These are phyloP conservation scores for Sesia apiformis DNA, from an alignment of 2,888 invertebrate genomes.

Conservation along the genomic window DNA sequence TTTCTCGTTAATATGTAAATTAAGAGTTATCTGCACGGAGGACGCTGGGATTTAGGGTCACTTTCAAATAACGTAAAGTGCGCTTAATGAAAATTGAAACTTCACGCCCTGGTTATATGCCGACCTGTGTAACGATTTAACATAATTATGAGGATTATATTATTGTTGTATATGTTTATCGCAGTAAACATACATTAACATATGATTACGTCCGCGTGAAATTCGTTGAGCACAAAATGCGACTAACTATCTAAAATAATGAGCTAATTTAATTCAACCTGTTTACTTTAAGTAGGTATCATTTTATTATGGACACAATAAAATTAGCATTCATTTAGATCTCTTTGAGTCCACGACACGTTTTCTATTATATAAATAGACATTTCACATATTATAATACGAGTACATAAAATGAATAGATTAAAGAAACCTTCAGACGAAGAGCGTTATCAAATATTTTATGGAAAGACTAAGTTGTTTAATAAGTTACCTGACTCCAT, in stretches of 20 bases:
- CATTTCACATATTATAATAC: too few species aligned
- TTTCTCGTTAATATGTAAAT: slow-evolving; percentile 73
- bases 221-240: slow-evolving; percentile 32
- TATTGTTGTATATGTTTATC: slow-evolving; percentile 43
- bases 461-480: too few species aligned
- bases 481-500: too few species aligned
- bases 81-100: slow-evolving; percentile 48
- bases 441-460: too few species aligned
- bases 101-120: slow-evolving; percentile 48
- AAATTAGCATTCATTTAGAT: background rate
- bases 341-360: background rate
- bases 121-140: slow-evolving; percentile 53
- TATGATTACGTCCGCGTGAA: slow-evolving; percentile 37
- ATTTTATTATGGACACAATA: background rate
- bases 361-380: background rate
- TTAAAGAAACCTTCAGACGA: too few species aligned
- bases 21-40: slow-evolving; percentile 61
- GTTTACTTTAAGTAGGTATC: background rate
- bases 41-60: slow-evolving; percentile 49
- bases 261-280: slow-evolving; percentile 11
- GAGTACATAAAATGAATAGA: too few species aligned
- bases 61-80: slow-evolving; percentile 45
- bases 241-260: slow-evolving; percentile 40
- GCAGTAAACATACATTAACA: slow-evolving; percentile 39
- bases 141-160: slow-evolving; percentile 48